A percentile compares a stretch with the other conserved stretches of the same genome.
phyloP scores from a whole-genome alignment of 2,888 invertebrate genomes.

The Plusia festucae region DNA sequence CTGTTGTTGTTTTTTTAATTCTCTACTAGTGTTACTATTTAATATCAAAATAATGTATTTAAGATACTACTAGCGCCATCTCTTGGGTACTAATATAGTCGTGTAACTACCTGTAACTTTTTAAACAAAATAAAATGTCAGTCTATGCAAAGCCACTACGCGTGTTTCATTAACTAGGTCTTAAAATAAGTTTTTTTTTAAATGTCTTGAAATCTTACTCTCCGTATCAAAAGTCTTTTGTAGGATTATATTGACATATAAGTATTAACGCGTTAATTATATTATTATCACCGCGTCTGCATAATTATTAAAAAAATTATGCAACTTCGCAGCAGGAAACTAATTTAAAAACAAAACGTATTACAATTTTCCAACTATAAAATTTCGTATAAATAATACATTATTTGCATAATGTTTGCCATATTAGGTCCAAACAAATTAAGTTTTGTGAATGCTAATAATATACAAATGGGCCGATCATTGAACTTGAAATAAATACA shows the following conservation, averaged over 20 bases:
- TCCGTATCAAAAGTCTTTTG: no score
- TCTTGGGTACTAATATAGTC: no score
- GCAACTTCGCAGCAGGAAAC: slow-evolving; percentile 15
- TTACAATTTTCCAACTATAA: slow-evolving; percentile 30
- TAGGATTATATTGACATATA: neutral
- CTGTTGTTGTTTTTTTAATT: no score
- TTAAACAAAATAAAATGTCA: no score
- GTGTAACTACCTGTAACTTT: no score
- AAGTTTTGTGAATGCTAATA: slow-evolving; percentile 21
- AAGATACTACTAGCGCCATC: no score
- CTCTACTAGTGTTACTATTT: no score
- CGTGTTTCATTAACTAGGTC: no score
- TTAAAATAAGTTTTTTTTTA: no score
- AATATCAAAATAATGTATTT: no score
- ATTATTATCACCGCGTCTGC: neutral
- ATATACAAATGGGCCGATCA: slow-evolving; percentile 4
- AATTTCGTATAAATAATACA: slow-evolving; percentile 22
- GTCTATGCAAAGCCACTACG: no score
- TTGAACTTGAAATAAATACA: neutral
- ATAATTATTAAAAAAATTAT: slow-evolving; percentile 11
- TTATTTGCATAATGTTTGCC: slow-evolving; percentile 44
- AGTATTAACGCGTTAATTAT: neutral
- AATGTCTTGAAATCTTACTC: no score
- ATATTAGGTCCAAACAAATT: slow-evolving; percentile 34
- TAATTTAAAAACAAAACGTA: slow-evolving; percentile 25